Evolutionary conservation across 2,797 vertebrate genomes (phyloP), one percentile per base, ranked within the genome.

Genomic region (Staurois parvus): DNA sequence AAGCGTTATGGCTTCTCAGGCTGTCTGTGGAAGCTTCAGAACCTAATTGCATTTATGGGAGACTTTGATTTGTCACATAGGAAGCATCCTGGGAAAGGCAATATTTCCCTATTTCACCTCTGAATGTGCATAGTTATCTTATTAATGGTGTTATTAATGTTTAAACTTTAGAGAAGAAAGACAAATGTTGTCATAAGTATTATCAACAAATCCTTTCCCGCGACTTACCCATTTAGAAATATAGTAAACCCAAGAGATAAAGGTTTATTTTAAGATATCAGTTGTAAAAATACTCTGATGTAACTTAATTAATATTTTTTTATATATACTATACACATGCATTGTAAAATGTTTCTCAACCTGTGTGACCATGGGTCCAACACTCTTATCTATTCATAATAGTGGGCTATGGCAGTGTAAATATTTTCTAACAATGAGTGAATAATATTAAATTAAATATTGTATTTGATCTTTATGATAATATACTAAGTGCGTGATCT

Each of bases 1-100:
- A 91, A 94, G 91, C 91, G 88, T 91, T 94, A 88, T 12, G 75
- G 87, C 67, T 90, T 91, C 64, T 87, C 66, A 72, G 87, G 90
- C 89, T 89, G 72, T 67, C 83, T 80, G 45, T 68, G 79, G 86
- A 89, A 91, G 89, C 88, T 91, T 56, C 68, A 52, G 45, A 0
- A 78, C 88, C 86, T 30, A 85, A 87, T 90, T 88, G 89, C 88
- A 74, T 79, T 89, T 89, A 64, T 81, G 74, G 45, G 74, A 88
- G 78, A 88, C 85, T 83, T 83, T 90, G 81, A 88, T 79, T 87
- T 79, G 76, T 88, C 91, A 90, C 4, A 4, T 68, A 56, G 52
- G 67, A 89, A 68, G 52, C 79, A 78, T 83, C 75, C 68, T 67
- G 76, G 45, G 77, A 87, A 83, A 42, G 30, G 40, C 56, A 79